Conservation (phyloP, 1,140 invertebrate species). For the Dendroctonus ponderosae region DNA sequence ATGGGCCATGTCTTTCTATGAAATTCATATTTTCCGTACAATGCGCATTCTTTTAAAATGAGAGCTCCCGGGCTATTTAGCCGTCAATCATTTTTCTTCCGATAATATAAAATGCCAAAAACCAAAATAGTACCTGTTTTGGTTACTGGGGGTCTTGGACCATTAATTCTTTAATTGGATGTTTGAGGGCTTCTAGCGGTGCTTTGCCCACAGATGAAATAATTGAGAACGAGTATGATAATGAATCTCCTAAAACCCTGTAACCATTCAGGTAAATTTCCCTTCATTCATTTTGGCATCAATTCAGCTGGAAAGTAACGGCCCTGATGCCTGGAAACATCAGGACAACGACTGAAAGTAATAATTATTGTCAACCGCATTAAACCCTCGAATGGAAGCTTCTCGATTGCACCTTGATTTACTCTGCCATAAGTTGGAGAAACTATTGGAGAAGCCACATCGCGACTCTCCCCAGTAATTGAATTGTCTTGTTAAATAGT, state of each 20-base stretch:
- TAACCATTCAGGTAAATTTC: background rate
- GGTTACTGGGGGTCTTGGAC: slow-evolving; percentile 2
- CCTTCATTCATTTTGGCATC: background rate
- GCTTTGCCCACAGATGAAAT: background rate
- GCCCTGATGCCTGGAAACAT: background rate
- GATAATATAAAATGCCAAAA: slow-evolving; percentile 29
- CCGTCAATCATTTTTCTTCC: slow-evolving; percentile 25
- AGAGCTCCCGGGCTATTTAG: slow-evolving; percentile 13
- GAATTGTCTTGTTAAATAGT: slow-evolving; percentile 49
- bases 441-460: slow-evolving; percentile 29
- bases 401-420: slow-evolving; percentile 40
- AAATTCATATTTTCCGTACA: slow-evolving; percentile 26
- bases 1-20: slow-evolving; percentile 8
- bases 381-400: slow-evolving; percentile 16
- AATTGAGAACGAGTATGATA: background rate
- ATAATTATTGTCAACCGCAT: slow-evolving; percentile 25
- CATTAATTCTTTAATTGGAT: slow-evolving; percentile 24
- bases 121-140: slow-evolving; percentile 22
- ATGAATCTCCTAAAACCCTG: background rate
- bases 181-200: slow-evolving; percentile 15
- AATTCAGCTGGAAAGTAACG: background rate
- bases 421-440: slow-evolving; percentile 34
- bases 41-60: slow-evolving; percentile 17
- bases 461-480: slow-evolving; percentile 42
- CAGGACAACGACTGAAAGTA: slow-evolving; percentile 10